Conservation (phyloP, 2,888 invertebrate species). For the Ophion obscuratus region DNA sequence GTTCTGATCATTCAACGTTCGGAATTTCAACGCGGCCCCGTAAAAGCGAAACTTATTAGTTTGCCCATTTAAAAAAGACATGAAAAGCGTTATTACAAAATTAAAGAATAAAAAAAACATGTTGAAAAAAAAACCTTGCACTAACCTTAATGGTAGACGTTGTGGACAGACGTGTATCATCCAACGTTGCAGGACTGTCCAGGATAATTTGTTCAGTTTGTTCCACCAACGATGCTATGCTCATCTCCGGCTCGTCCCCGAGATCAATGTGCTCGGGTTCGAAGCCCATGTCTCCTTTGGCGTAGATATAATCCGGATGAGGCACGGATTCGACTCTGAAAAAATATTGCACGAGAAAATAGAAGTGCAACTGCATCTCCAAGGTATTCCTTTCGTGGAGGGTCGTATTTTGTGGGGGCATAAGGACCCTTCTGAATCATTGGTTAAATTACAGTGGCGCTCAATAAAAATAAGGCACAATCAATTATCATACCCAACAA, state of each 20-base stretch:
- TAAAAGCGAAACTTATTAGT: not conserved
- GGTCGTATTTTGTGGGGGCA: no score
- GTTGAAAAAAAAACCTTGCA: not conserved
- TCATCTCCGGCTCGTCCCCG: conserved; percentile 4
- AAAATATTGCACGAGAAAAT: not conserved
- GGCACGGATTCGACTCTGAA: conserved; percentile 62
- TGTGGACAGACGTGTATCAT: not conserved
- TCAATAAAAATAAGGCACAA: no score
- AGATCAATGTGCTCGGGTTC: conserved; percentile 66
- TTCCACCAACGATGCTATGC: conserved; percentile 15
- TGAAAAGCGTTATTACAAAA: not conserved
- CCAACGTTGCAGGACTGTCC: conserved; percentile 16
- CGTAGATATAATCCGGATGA: conserved; percentile 64
- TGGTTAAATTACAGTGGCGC: no score
- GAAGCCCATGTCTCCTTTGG: conserved; percentile 71
- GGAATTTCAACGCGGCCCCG: no score
- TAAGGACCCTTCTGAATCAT: no score
- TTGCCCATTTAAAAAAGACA: not conserved
- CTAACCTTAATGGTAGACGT: not conserved
- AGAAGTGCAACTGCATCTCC: not conserved
- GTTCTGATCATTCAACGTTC: no score
- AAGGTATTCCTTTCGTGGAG: no score
- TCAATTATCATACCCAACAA: no score
- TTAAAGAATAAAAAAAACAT: not conserved
- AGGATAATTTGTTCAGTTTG: not conserved